Evolutionary conservation across 2,113 vertebrate species (phyloP).

Genomic region (Periophthalmus modestus): DNA sequence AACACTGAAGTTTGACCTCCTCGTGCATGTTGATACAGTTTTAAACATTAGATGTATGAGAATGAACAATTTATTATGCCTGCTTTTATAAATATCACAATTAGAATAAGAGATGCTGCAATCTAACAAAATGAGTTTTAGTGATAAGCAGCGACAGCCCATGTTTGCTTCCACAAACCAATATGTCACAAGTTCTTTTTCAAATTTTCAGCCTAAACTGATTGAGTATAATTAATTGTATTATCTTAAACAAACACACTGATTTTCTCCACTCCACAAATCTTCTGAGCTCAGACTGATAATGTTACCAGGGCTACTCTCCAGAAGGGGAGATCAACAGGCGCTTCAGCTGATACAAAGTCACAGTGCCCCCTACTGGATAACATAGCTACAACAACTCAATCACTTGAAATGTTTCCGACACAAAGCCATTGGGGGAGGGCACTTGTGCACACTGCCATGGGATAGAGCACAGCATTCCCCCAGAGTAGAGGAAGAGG

Average conservation of each 20-base stretch:
- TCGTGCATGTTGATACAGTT: too few species aligned
- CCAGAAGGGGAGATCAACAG: constrained; percentile 60
- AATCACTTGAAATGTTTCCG: constrained; percentile 41
- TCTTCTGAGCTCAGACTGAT: constrained; percentile 72
- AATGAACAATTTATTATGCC: too few species aligned
- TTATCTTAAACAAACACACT: constrained; percentile 77
- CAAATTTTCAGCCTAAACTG: constrained; percentile 66
- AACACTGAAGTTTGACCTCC: too few species aligned
- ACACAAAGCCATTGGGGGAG: constrained; percentile 45
- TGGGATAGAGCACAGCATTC: constrained; percentile 58
- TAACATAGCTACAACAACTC: not conserved
- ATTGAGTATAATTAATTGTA: constrained; percentile 78
- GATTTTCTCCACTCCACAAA: constrained; percentile 64
- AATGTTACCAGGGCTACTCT: constrained; percentile 50
- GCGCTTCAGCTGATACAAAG: constrained; percentile 52
- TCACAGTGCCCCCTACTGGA: constrained; percentile 75
- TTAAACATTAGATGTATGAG: too few species aligned
- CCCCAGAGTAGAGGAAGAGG: constrained; percentile 60
- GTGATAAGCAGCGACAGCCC: constrained; percentile 44
- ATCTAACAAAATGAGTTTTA: constrained; percentile 37
- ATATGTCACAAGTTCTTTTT: constrained; percentile 63
- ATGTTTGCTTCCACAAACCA: constrained; percentile 37
- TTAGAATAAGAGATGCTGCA: constrained; percentile 17
- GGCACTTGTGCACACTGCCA: constrained; percentile 51
- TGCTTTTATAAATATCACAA: constrained; percentile 28